phyloP scores from a whole-genome alignment of 2,797 vertebrate species.

The Eulemur coronatus region DNA sequence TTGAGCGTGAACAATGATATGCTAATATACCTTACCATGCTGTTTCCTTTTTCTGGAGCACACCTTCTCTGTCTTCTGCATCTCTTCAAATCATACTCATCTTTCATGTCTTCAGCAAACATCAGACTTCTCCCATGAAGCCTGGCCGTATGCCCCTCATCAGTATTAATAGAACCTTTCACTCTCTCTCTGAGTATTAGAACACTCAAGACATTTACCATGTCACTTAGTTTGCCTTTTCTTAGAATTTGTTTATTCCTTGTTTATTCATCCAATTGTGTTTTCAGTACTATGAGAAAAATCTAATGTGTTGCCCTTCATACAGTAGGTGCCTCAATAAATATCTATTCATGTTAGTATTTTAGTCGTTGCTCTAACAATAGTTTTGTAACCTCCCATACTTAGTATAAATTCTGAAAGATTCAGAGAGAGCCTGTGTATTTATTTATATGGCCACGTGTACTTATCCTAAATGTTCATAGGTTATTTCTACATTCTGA shows the following conservation, averaged over 20 bases:
- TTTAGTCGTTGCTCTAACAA: background rate
- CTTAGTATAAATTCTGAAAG: background rate
- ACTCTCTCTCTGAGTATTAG: background rate
- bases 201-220: background rate
- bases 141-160: background rate
- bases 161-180: background rate
- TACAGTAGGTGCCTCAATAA: background rate
- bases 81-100: background rate
- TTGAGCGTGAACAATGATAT: background rate
- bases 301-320: background rate
- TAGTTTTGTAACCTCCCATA: background rate
- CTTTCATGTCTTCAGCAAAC: background rate
- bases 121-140: background rate
- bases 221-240: background rate
- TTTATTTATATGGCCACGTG: background rate
- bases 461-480: background rate
- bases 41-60: background rate
- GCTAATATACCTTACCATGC: too few relatives aligned
- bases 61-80: background rate
- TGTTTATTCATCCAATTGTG: background rate
- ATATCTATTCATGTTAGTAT: background rate
- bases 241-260: background rate
- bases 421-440: background rate
- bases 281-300: background rate
- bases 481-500: background rate